Base-by-base conservation (phyloP, 2,888 invertebrate genomes). In the Fissipunctia ypsillon region DNA sequence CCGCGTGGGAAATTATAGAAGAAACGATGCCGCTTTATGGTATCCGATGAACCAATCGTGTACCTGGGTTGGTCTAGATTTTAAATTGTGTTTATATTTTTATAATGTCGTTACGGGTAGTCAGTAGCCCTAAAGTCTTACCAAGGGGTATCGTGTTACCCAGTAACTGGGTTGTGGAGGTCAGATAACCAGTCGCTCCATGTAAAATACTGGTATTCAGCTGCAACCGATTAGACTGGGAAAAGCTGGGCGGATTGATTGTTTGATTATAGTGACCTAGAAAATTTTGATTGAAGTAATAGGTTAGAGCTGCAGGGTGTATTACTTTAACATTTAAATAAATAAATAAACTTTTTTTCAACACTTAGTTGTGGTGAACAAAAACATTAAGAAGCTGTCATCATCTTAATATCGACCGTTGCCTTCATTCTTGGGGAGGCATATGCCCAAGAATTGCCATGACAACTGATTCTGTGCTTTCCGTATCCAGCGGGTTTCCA, bases 1-100 rank as follows among this genome's bases (percentile, higher is more conserved):
- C 78, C 85, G 28, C 85, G 45, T 25, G 85, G 85, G 85, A 86
- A 86, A 86, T 86, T 83, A 86, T 61, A 67, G 68, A 76, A 79
- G 81, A 73, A 73, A 71, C 72, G 78, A 69, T 79, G 59, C 68
- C 54, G 54, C 48, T 81, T 76, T 78, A 75, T 72, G 64, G 45
- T 67, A 59, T 45, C 52, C 68, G 10, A 68, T 76, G 50, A 56
- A 31, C 59, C 69, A 70, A 70, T 48, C 69, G 10, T 0, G 56
- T 60, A 69, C 65, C 66, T 76, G 50, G 6, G 4, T 35, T 41
- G 28, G 2, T 67, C 38, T 59, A 50, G 35, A 60, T 81, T 77
- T 56, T 4, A 61, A 65, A 48, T 38, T 16, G 31, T 19, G 6
- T 48, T 31, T 54, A 25, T 64, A 41, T 16, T 74, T 74, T 28